phyloP scores from a whole-genome alignment of 2,113 vertebrate genomes.

The Otis tarda region DNA sequence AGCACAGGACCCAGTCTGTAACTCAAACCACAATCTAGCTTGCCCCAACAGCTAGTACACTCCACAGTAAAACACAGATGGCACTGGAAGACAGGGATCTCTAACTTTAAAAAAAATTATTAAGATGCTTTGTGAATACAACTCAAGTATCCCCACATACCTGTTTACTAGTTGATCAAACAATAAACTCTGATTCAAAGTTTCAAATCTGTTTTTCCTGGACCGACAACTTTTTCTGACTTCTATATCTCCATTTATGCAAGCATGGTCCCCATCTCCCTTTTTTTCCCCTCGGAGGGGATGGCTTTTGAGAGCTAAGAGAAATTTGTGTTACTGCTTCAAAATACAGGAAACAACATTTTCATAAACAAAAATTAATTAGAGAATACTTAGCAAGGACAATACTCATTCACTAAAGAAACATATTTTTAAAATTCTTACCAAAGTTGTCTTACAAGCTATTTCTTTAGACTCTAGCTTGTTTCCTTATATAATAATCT shows the following conservation, averaged over 20 bases:
- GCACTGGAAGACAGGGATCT: conserved; percentile 20
- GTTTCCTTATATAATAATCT: not conserved
- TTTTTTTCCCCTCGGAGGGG: conserved; percentile 86
- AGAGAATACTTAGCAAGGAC: conserved; percentile 29
- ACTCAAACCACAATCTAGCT: not conserved
- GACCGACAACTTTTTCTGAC: conserved; percentile 94
- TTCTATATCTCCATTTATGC: conserved; percentile 94
- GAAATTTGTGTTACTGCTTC: conserved; percentile 70
- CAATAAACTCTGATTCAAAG: conserved; percentile 96
- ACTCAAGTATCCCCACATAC: conserved; percentile 73
- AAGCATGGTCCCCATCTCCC: conserved; percentile 88
- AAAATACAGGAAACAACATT: conserved; percentile 56
- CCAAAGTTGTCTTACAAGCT: not conserved
- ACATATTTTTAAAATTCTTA: not conserved
- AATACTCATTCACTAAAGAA: conserved; percentile 18
- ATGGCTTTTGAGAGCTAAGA: conserved; percentile 89
- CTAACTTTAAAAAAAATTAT: not conserved
- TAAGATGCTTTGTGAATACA: conserved; percentile 28
- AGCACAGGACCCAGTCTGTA: not conserved
- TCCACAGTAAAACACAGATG: not conserved
- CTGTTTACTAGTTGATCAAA: conserved; percentile 99
- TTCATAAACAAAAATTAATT: conserved; percentile 43
- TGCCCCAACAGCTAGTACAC: not conserved
- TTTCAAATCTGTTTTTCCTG: conserved; percentile 96
- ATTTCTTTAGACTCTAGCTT: not conserved